Evolutionary conservation across 2,888 invertebrate species (phyloP).

Genomic region (Hydrotaea diabolus): DNA sequence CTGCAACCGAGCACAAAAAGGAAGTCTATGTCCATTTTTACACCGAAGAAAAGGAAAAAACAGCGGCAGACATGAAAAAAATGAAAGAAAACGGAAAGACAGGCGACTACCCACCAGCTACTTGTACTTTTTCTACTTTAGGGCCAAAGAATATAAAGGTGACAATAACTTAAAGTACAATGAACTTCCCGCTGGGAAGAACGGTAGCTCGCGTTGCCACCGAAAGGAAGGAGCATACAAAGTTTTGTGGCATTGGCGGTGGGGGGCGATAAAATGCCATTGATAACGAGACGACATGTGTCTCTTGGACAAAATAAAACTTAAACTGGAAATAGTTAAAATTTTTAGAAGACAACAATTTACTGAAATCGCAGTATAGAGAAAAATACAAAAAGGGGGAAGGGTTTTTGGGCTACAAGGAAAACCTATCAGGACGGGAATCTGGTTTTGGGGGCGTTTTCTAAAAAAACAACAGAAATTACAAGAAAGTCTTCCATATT

Average conservation of each 20-base stretch:
- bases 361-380: too few relatives aligned
- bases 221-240: not conserved
- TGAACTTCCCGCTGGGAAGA: constrained; percentile 73
- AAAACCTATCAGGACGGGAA: too few relatives aligned
- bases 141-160: constrained; percentile 71
- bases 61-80: not conserved
- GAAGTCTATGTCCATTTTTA: constrained; percentile 74
- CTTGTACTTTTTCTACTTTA: constrained; percentile 23
- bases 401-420: too few relatives aligned
- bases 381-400: too few relatives aligned
- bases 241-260: constrained; percentile 26
- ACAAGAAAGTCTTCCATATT: too few relatives aligned
- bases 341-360: not conserved
- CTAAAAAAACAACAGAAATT: too few relatives aligned
- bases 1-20: constrained; percentile 64
- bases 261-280: constrained; percentile 55
- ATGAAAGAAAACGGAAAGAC: constrained; percentile 60
- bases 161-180: constrained; percentile 79
- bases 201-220: not conserved
- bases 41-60: constrained; percentile 50
- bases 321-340: constrained; percentile 35
- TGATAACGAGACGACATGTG: constrained; percentile 67
- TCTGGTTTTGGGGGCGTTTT: too few relatives aligned
- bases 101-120: constrained; percentile 52
- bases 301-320: constrained; percentile 37